A percentile compares a stretch with the other conserved stretches of the same genome.
Evolutionary conservation across 2,888 invertebrate genomes (phyloP).

Genomic region (Harpalus rubripes): DNA sequence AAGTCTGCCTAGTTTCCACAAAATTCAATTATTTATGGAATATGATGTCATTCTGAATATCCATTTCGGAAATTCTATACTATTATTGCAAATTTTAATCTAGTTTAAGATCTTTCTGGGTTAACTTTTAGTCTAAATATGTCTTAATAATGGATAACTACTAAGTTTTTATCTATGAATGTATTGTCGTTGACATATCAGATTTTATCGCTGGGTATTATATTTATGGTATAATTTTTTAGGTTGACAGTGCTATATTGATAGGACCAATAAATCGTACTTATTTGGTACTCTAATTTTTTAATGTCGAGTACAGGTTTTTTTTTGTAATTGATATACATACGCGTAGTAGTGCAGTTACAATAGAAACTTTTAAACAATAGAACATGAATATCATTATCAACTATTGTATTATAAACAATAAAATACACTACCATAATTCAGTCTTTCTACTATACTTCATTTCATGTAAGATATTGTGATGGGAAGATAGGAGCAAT

Average conservation of each 20-base stretch:
- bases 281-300: not conserved
- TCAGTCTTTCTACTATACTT: too few species aligned
- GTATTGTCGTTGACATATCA: not conserved
- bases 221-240: not conserved
- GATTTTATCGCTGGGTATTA: not conserved
- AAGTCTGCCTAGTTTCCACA: too few species aligned
- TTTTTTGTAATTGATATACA: not conserved
- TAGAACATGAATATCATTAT: not conserved
- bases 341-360: too few species aligned
- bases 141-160: not conserved
- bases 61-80: not conserved
- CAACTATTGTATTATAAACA: too few species aligned
- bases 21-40: too few species aligned
- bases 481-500: too few species aligned
- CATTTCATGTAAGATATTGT: too few species aligned
- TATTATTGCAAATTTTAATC: not conserved
- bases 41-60: too few species aligned
- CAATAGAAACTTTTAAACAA: not conserved
- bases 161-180: not conserved
- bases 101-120: not conserved
- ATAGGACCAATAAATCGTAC: not conserved
- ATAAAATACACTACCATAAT: too few species aligned
- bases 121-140: not conserved
- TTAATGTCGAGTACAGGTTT: not conserved
- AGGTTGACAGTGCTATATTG: not conserved